phyloP scores from a whole-genome alignment of 2,113 vertebrate genomes.

The Spermophilus dauricus region DNA sequence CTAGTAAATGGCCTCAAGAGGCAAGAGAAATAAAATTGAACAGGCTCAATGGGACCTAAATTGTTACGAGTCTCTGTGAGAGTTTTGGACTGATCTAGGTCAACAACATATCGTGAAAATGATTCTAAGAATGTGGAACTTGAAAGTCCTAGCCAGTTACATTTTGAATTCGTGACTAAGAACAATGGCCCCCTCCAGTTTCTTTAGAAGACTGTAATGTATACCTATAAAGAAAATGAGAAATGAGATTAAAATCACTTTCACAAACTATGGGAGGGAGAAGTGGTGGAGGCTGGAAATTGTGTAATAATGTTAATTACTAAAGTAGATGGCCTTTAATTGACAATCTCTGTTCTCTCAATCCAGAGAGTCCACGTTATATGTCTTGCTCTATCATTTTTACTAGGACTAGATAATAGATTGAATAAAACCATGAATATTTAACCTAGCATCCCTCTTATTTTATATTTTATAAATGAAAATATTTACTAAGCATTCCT shows the following conservation, averaged over 20 bases:
- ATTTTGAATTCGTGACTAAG: neutral
- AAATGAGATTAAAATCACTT: neutral
- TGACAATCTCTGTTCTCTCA: neutral
- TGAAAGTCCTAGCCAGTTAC: neutral
- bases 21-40: slow-evolving; percentile 14
- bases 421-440: neutral
- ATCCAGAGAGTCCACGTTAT: neutral
- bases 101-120: neutral
- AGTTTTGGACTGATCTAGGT: neutral
- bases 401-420: neutral
- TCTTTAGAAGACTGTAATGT: slow-evolving; percentile 30
- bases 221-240: neutral
- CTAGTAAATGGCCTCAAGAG: neutral
- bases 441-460: neutral
- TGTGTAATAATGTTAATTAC: neutral
- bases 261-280: neutral
- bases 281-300: neutral
- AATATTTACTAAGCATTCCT: neutral
- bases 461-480: slow-evolving; percentile 52
- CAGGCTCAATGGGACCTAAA: neutral
- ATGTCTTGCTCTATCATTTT: neutral
- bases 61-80: neutral
- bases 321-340: neutral
- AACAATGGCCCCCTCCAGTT: neutral
- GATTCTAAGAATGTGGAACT: neutral